Evolutionary conservation across 2,797 vertebrate species (phyloP), one percentile per base, ranked within the genome.

Genomic region (Ptychobarbus kaznakovi): DNA sequence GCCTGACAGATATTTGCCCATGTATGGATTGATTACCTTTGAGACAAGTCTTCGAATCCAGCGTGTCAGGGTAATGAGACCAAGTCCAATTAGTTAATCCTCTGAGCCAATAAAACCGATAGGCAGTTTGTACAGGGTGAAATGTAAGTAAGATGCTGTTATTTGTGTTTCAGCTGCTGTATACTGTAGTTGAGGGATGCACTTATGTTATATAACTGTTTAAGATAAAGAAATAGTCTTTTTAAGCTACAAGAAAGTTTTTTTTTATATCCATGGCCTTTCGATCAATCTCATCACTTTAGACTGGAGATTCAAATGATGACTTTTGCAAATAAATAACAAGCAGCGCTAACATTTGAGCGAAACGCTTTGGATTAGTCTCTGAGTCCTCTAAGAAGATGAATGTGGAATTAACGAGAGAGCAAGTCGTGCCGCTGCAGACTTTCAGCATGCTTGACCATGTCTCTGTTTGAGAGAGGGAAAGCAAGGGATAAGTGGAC

Each of bases 391-490:
- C 86, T 79, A 85, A 86, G 91, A 89, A 90, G 88, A 91, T 91
- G 88, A 93, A 89, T 92, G 90, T 91, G 92, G 89, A 89, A 87
- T 89, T 90, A 90, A 87, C 58, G 68, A 51, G 86, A 90, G 83
- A 58, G 83, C 87, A 88, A 90, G 87, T 83, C 88, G 86, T 35
- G 65, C 91, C 89, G 90, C 86, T 86, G 78, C 86, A 85, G 87
- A 91, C 89, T 91, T 88, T 96, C 92, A 93, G 94, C 94, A 95
- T 94, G 93, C 95, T 90, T 92, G 92, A 93, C 94, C 94, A 95
- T 93, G 92, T 93, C 90, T 91, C 90, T 90, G 92, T 90, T 91
- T 86, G 87, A 87, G 81, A 90, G 87, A 88, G 77, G 90, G 88
- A 89, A 91, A 91, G 91, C 89, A 90, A 84, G 89, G 92, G 90